Evolutionary conservation across 2,888 invertebrate genomes (phyloP).

Genomic region (Dolichomitus sp.): DNA sequence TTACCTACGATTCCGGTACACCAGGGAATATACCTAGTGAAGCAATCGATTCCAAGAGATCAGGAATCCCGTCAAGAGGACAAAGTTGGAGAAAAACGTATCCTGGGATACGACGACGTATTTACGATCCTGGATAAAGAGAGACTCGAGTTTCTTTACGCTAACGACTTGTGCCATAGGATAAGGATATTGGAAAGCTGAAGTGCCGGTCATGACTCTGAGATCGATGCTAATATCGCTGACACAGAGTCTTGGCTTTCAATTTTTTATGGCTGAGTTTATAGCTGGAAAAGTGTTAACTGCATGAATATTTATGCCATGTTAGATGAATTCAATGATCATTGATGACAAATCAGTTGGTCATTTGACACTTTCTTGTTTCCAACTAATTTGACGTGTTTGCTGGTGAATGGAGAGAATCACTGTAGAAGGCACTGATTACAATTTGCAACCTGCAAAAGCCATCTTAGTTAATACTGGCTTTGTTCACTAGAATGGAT

Average conservation of each 20-base stretch:
- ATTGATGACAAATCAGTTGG: neutral
- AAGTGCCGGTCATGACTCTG: neutral
- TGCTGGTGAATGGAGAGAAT: neutral
- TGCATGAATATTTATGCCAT: neutral
- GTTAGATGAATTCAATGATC: neutral
- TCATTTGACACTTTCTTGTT: neutral
- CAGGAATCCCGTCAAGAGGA: neutral
- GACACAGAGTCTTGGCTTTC: too few species aligned
- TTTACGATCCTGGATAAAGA: neutral
- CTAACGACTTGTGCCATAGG: neutral
- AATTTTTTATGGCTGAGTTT: neutral
- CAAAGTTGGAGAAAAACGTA: conserved; percentile 8
- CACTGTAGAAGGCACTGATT: neutral
- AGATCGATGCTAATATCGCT: too few species aligned
- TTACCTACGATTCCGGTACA: conserved; percentile 15
- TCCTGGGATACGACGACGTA: neutral
- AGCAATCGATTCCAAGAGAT: conserved; percentile 21
- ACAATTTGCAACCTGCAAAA: neutral
- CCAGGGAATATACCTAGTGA: neutral
- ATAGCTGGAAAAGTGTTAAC: too few species aligned
- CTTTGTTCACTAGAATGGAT: conserved; percentile 8
- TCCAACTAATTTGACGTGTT: neutral
- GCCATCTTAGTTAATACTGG: conserved; percentile 9
- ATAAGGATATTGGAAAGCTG: neutral
- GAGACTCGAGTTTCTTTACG: neutral